Base-by-base conservation (phyloP, 2,888 invertebrate species). In the Eupithecia abbreviata region DNA sequence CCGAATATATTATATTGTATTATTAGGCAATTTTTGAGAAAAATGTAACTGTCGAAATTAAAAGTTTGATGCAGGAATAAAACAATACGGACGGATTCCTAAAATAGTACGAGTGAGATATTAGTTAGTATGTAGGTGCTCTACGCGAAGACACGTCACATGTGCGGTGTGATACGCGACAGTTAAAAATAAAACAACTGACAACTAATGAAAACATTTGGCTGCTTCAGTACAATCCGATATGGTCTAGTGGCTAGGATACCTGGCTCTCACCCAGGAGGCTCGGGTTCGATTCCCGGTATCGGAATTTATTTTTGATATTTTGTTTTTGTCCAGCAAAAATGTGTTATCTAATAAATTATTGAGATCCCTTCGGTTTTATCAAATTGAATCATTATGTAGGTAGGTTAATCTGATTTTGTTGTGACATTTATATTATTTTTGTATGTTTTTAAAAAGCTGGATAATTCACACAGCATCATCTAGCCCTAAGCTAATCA, bases 211-310 rank as follows among this genome's bases (percentile, higher is more conserved):
- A 42, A 66, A 66, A 42, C 3, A 42, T 66, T 66, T 12, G 13
- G 3, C 3, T 5, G 0, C 0, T 7, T 7, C 1, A 0, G 0
- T 7, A 66, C 4, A 42, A 80, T 84, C 84, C 84, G 84, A 84
- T 95, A 95, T 95, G 95, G 95, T 96, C 96, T 96, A 96, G 96
- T 96, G 96, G 96, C 96, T 96, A 96, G 96, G 96, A 96, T 96
- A 96, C 96, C 96, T 96, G 96, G 96, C 96, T 96, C 95, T 96
- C 96, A 96, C 95, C 96, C 96, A 96, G 96, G 96, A 94, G 94
- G 93, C 93, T 92, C 95, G 95, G 95, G 93, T 94, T 93, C 93
- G 92, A 93, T 92, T 94, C 94, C 94, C 95, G 95, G 95, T 95
- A 95, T 92, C 93, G 95, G 95, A 96, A 95, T 78, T 95, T 77